Evolutionary conservation across 1,140 invertebrate genomes (phyloP).

Genomic region (Belonocnema kinseyi): DNA sequence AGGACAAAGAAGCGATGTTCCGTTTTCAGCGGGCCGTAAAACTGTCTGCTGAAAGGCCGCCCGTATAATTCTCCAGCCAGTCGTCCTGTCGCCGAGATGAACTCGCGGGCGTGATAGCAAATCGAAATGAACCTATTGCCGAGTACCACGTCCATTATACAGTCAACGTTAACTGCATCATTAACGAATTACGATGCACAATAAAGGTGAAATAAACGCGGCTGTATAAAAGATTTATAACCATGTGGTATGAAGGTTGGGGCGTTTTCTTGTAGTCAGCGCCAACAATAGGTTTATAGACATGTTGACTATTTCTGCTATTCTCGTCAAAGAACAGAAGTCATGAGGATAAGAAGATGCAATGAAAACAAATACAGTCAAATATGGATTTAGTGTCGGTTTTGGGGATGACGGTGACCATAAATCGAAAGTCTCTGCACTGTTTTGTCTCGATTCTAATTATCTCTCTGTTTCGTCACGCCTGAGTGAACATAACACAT

Average conservation of each 20-base stretch:
- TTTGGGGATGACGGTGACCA: too few relatives aligned
- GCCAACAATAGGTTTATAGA: slow-evolving; percentile 62
- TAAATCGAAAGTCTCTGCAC: too few relatives aligned
- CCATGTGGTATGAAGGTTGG: slow-evolving; percentile 40
- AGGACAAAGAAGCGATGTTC: neutral
- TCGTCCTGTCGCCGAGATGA: slow-evolving; percentile 11
- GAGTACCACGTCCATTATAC: slow-evolving; percentile 53
- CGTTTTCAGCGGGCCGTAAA: neutral
- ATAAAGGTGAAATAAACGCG: slow-evolving; percentile 65
- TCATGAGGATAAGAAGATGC: slow-evolving; percentile 44
- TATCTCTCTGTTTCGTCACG: too few relatives aligned
- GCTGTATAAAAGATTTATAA: slow-evolving; percentile 64
- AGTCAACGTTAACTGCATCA: slow-evolving; percentile 64
- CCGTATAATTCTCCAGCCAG: neutral
- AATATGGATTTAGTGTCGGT: too few relatives aligned
- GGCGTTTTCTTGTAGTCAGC: slow-evolving; percentile 53
- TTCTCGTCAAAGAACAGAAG: slow-evolving; percentile 49
- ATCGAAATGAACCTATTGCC: slow-evolving; percentile 38
- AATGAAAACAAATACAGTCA: too few relatives aligned
- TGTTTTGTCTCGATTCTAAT: too few relatives aligned
- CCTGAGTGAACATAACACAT: too few relatives aligned
- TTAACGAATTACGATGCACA: slow-evolving; percentile 69
- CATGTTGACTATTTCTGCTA: slow-evolving; percentile 45
- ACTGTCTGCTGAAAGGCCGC: neutral
- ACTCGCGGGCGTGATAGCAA: slow-evolving; percentile 42